phyloP scores from a whole-genome alignment of 2,797 vertebrate genomes.

The Morus bassanus region DNA sequence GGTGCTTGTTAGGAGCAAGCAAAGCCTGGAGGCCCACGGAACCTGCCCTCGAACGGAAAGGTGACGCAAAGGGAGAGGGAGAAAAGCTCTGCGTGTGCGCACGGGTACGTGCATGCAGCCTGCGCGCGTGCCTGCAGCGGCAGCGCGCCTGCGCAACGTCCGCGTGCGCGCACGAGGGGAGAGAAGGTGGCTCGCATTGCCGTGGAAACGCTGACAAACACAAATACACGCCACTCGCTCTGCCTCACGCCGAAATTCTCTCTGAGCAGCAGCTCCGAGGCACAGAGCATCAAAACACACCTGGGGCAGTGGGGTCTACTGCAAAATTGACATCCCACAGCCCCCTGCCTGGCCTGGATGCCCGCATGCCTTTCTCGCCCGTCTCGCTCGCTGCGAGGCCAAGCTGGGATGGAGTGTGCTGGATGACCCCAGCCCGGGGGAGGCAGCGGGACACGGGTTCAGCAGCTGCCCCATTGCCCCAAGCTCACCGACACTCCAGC shows the following conservation, averaged over 20 bases:
- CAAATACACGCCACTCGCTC: not conserved
- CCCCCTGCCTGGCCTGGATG: not conserved
- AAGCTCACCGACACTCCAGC: fast-evolving
- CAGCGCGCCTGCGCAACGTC: fast-evolving
- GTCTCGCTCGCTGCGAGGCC: not conserved
- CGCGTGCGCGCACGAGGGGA: not conserved
- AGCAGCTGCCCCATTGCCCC: not conserved
- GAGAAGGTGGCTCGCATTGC: not conserved
- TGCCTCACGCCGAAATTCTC: not conserved
- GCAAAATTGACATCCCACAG: fast-evolving
- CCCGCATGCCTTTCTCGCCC: not conserved
- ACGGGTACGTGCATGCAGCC: not conserved
- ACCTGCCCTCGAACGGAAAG: not conserved
- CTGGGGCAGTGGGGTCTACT: not conserved
- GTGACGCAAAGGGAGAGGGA: not conserved
- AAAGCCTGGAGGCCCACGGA: not conserved
- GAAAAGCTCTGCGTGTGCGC: too few species aligned
- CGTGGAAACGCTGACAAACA: constrained; percentile 64
- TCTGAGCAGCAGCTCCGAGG: not conserved
- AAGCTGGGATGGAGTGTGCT: not conserved
- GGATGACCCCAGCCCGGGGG: not conserved
- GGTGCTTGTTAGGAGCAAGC: not conserved
- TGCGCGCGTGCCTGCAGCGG: not conserved
- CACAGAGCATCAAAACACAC: not conserved
- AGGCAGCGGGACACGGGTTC: not conserved